Percentiles rank a stretch among this genome's conserved stretches.
phyloP scores from a whole-genome alignment of 2,113 vertebrate species.

The Dipodomys ordii region DNA sequence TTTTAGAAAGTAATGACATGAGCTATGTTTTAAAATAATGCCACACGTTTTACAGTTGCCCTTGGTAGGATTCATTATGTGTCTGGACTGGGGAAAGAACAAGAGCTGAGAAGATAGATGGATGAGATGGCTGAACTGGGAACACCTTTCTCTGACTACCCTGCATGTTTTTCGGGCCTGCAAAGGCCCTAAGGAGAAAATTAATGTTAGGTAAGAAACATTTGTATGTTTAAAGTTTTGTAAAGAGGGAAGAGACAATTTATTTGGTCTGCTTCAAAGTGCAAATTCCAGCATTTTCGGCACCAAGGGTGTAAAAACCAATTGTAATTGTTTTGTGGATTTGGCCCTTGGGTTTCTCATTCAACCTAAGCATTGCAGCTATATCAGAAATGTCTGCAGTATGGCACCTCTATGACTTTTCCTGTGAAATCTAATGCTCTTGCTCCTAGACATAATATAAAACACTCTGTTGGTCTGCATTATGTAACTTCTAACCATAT shows the following conservation, averaged over 20 bases:
- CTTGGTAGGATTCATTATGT: constrained; percentile 65
- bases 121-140: constrained; percentile 58
- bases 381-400: constrained; percentile 72
- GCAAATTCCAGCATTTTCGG: constrained; percentile 65
- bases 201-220: constrained; percentile 67
- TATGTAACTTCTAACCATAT: constrained; percentile 67
- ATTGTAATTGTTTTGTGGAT: constrained; percentile 67
- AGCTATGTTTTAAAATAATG: constrained; percentile 62
- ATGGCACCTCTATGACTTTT: constrained; percentile 66
- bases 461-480: constrained; percentile 54
- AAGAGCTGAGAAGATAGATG: constrained; percentile 28
- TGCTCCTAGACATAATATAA: constrained; percentile 68
- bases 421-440: constrained; percentile 63
- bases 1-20: constrained; percentile 74
- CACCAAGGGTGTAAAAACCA: constrained; percentile 43
- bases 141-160: constrained; percentile 2
- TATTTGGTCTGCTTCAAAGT: constrained; percentile 69
- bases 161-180: constrained; percentile 35
- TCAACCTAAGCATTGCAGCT: constrained; percentile 58
- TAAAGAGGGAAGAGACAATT: constrained; percentile 55
- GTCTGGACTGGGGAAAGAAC: constrained; percentile 43
- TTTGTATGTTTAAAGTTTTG: constrained; percentile 68
- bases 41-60: constrained; percentile 56
- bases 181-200: constrained; percentile 46
- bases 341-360: constrained; percentile 69